Evolutionary conservation across 2,113 vertebrate genomes (phyloP), one percentile per base, ranked within the genome.

Genomic region (Meriones unguiculatus): DNA sequence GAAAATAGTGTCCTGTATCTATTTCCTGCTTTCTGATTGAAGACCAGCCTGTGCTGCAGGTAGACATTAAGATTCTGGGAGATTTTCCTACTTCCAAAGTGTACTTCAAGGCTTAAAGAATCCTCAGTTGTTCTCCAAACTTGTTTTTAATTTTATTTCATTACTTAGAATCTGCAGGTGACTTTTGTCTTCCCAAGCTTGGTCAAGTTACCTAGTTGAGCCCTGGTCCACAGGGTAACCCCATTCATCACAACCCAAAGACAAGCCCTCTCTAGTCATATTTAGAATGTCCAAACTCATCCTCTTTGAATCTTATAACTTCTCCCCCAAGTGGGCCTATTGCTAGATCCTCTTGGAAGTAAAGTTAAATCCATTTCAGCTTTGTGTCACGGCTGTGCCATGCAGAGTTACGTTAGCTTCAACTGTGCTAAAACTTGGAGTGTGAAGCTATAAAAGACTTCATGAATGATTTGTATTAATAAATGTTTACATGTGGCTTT

Each of bases 1-100:
- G 82, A 95, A 95, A 89, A 86, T 6, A 41, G 35, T 78, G 50
- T 93, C 90, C 72, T 67, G 25, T 28, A 32, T 28, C 12, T 81
- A 38, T 86, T 72, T 78, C 57, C 46, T 41, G 11, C 13, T 67
- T 87, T 85, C 76, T 80, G 25, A 54, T 14, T 81, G 69, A 67
- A 75, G 62, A 52, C 28, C 5, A 62, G 20, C 35, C 57, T 59
- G 80, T 86, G 38, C 9, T 5, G 6, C 3, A 13, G 17, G 18
- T 18, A 50, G 70, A 50, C 73, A 69, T 59, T 85, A 87, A 65
- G 41, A 72, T 32, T 81, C 46, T 38, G 32, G 70, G 32, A 90
- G n/a, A 85, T 69, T 81, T 93, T 94, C 41, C 76, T 84, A 12
- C n/a, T 35, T 9, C 11, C 62, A 72, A 70, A 35, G 70, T n/a